phyloP scores from a whole-genome alignment of 2,113 vertebrate species.

The Ptilonorhynchus violaceus region DNA sequence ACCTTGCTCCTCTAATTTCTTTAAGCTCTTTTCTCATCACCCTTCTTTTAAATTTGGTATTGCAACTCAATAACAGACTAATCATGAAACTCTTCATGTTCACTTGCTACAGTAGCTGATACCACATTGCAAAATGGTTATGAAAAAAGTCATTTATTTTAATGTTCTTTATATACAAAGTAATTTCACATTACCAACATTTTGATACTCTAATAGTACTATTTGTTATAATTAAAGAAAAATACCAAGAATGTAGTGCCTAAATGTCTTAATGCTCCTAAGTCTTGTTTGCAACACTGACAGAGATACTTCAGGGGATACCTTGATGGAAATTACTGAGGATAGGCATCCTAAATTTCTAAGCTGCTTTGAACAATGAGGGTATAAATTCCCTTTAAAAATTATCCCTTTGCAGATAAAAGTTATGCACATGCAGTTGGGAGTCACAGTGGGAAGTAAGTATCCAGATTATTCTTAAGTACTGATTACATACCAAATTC shows the following conservation, averaged over 20 bases:
- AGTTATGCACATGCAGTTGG: not conserved
- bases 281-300: constrained; percentile 6
- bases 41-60: not conserved
- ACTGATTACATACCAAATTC: not conserved
- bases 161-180: constrained; percentile 54
- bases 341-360: not conserved
- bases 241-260: constrained; percentile 40
- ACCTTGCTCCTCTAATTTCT: not conserved
- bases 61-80: not conserved
- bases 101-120: not conserved
- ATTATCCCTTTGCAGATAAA: not conserved
- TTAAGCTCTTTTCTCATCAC: not conserved
- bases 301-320: not conserved
- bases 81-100: not conserved
- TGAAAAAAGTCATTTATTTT: constrained; percentile 52
- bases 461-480: not conserved
- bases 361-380: not conserved
- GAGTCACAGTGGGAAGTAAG: not conserved
- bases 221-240: constrained; percentile 48
- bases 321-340: not conserved
- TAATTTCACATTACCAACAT: constrained; percentile 18
- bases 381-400: not conserved
- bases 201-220: constrained; percentile 41
- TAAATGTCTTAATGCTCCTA: constrained; percentile 24
- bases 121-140: constrained; percentile 13